Evolutionary conservation across 1,140 invertebrate species (phyloP).

Genomic region (Drosophila arizonae): DNA sequence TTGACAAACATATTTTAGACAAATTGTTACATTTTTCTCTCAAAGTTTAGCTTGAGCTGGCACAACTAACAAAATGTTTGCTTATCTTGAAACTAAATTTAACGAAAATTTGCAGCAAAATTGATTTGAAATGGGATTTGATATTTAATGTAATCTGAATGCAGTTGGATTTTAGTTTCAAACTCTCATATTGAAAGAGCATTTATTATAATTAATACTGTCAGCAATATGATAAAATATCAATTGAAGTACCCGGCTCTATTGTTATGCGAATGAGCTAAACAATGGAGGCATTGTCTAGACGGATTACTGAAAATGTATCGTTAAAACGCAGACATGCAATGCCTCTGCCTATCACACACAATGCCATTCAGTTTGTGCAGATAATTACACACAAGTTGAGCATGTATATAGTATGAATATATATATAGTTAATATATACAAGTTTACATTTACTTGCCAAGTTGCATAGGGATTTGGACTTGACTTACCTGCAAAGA

Average conservation of each 20-base stretch:
- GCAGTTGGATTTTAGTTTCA: background rate
- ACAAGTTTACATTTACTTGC: background rate
- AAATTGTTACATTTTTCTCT: slow-evolving; percentile 41
- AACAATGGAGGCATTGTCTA: slow-evolving; percentile 36
- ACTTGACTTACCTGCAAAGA: slow-evolving; percentile 40
- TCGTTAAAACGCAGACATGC: slow-evolving; percentile 22
- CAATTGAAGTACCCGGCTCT: slow-evolving; percentile 16
- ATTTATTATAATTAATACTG: slow-evolving; percentile 32
- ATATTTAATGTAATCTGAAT: background rate
- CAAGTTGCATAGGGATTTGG: too few relatives aligned
- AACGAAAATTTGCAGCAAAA: background rate
- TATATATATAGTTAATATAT: background rate
- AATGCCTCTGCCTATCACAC: slow-evolving; percentile 10
- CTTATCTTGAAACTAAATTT: slow-evolving; percentile 9
- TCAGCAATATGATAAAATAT: slow-evolving; percentile 26
- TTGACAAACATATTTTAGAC: slow-evolving; percentile 46
- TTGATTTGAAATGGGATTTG: slow-evolving; percentile 3
- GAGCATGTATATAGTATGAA: background rate
- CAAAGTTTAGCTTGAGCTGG: slow-evolving; percentile 1
- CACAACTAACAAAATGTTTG: slow-evolving; percentile 17
- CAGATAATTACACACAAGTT: slow-evolving; percentile 30
- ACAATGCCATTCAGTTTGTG: slow-evolving; percentile 22
- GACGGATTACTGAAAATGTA: slow-evolving; percentile 9
- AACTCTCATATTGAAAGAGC: slow-evolving; percentile 7
- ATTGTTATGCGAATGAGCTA: slow-evolving; percentile 24